Evolutionary conservation across 2,888 invertebrate species (phyloP), one percentile per base, ranked within the genome.

Genomic region (Apotomis capreana): DNA sequence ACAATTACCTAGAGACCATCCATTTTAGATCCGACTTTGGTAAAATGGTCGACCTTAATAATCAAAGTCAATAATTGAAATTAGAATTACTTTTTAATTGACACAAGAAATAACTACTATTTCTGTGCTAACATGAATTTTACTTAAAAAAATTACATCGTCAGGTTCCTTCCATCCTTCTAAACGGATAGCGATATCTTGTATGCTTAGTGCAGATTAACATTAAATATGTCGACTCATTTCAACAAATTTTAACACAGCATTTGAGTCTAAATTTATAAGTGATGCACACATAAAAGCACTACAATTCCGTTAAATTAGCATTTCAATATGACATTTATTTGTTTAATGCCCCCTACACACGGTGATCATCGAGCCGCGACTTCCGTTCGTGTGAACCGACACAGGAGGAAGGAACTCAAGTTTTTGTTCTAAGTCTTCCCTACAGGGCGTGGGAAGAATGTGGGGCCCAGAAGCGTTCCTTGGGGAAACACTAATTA

Each of bases 351-450:
- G 73, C 71, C 75, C 77, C 76, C 76, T 71, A 63, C 54, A 9
- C 59, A 71, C 68, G 67, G 69, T 73, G 77, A 74, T 72, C 78
- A 78, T 46, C 74, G 79, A 77, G 74, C 77, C 81, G 80, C 77
- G 74, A 75, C 78, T 72, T 70, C 74, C 74, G 77, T 70, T 75
- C 77, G 79, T 78, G 78, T 74, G 77, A 76, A 76, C 60, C 51
- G 40, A 40, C 40, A 40, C 40, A 67, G 52, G 58, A 62, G 72
- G 61, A 52, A 62, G 52, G 54, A 68, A 63, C 68, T 37, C 26
- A 0, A 68, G 78, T 87, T 87, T 87, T 89, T 87, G 77, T 84
- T 71, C 73, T 82, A 78, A 70, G 87, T 87, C 87, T 89, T 88
- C 89, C 26, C 83, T 51, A 40, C 26, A 5, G 80, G 74, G 51